Percentiles rank a stretch among this genome's conserved stretches.
phyloP scores from a whole-genome alignment of 2,888 invertebrate species.

The Drosophila tanythrix region DNA sequence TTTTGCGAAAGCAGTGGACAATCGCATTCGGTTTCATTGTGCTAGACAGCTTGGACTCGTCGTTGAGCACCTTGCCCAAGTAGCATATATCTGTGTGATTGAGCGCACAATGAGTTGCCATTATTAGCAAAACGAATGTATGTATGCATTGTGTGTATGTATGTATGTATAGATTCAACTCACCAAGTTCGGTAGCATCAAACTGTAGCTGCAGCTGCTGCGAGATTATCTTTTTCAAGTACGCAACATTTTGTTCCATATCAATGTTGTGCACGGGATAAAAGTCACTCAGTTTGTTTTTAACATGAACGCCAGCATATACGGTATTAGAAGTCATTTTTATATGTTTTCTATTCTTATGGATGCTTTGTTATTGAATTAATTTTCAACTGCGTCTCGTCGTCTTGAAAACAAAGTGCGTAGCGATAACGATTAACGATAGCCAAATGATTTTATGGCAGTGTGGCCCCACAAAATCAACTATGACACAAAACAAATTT shows the following conservation, averaged over 20 bases:
- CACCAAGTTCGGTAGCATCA: constrained; percentile 86
- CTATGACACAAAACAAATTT: neutral
- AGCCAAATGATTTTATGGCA: constrained; percentile 8
- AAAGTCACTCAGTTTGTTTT: constrained; percentile 86
- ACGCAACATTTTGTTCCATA: constrained; percentile 86
- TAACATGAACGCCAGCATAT: constrained; percentile 86
- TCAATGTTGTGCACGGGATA: constrained; percentile 87
- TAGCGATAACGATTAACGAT: constrained; percentile 43
- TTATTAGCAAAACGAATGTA: constrained; percentile 16
- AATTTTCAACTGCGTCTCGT: constrained; percentile 53
- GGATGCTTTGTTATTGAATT: constrained; percentile 38
- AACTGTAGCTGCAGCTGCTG: constrained; percentile 85
- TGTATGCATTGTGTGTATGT: neutral
- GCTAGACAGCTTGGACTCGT: constrained; percentile 84
- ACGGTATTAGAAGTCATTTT: constrained; percentile 61
- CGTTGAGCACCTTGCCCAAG: constrained; percentile 88
- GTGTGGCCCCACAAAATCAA: constrained; percentile 34
- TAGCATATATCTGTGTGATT: constrained; percentile 87
- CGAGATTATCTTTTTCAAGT: constrained; percentile 86
- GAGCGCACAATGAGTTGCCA: constrained; percentile 58
- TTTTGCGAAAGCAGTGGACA: constrained; percentile 86
- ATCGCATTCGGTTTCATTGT: constrained; percentile 87
- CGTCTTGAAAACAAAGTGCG: constrained; percentile 30
- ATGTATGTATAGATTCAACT: constrained; percentile 76
- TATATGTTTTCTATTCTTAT: constrained; percentile 2